Conservation (phyloP, 2,113 vertebrate genomes). For the Poeciliopsis turrubarensis region DNA sequence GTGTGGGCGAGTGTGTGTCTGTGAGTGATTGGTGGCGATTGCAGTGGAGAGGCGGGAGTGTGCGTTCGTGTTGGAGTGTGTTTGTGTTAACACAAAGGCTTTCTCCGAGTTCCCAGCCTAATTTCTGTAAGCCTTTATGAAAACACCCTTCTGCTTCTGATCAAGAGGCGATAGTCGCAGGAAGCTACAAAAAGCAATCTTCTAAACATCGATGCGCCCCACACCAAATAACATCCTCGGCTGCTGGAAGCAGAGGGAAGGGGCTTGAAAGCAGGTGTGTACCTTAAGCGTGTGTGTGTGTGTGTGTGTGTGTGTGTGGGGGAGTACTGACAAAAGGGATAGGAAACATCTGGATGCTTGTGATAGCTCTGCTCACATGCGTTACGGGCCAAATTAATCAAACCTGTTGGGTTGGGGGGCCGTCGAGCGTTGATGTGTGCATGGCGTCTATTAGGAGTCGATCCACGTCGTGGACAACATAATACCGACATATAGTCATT, state of each 20-base stretch:
- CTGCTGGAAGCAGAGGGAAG: slow-evolving; percentile 39
- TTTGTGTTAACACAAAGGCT: slow-evolving; percentile 25
- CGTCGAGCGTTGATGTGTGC: slow-evolving; percentile 49
- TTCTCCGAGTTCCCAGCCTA: slow-evolving; percentile 37
- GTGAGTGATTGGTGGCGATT: slow-evolving; percentile 28
- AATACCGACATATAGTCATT: slow-evolving; percentile 54
- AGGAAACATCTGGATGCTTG: slow-evolving; percentile 79
- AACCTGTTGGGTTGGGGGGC: slow-evolving; percentile 62
- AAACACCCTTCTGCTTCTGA: slow-evolving; percentile 40
- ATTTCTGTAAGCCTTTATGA: slow-evolving; percentile 36
- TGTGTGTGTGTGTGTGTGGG: background rate
- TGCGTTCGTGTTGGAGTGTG: slow-evolving; percentile 1
- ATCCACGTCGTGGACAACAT: slow-evolving; percentile 64
- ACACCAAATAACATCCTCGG: slow-evolving; percentile 44
- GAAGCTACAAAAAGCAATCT: slow-evolving; percentile 42
- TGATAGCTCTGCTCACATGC: slow-evolving; percentile 74
- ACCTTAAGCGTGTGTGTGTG: slow-evolving; percentile 18
- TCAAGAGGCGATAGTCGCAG: slow-evolving; percentile 49
- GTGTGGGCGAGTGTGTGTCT: slow-evolving; percentile 10
- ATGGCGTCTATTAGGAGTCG: slow-evolving; percentile 61
- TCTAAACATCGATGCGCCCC: slow-evolving; percentile 43
- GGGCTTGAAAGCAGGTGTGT: slow-evolving; percentile 59
- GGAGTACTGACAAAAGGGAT: slow-evolving; percentile 64
- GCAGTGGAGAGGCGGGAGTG: slow-evolving; percentile 17
- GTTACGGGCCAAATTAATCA: slow-evolving; percentile 79